Conservation (phyloP, 2,113 vertebrate species). For the Drymodes brunneopygia region DNA sequence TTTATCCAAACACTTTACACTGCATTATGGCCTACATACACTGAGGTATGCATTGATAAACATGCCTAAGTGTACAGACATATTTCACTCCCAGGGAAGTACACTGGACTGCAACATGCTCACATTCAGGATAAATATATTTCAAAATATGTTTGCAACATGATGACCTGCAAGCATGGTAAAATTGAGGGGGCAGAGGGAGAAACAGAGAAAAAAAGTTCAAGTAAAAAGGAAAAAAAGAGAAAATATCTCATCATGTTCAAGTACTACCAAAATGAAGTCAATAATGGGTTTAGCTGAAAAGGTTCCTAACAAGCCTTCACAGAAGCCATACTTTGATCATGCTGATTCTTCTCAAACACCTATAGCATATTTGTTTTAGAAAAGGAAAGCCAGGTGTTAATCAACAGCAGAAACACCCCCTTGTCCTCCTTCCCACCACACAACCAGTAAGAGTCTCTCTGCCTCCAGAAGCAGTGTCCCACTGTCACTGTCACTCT, state of each 20-base stretch:
- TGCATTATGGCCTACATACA: not conserved
- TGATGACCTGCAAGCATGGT: not conserved
- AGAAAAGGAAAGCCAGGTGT: not conserved
- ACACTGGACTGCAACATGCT: not conserved
- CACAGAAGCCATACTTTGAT: not conserved
- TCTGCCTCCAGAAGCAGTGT: not conserved
- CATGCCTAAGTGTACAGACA: fast-evolving
- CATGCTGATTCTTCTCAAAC: not conserved
- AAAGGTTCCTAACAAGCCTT: not conserved
- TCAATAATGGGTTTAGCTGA: not conserved
- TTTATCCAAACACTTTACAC: not conserved
- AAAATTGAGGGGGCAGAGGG: not conserved
- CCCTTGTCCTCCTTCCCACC: not conserved
- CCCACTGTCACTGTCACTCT: not conserved
- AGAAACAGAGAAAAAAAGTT: not conserved
- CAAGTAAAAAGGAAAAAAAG: not conserved
- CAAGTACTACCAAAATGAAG: not conserved
- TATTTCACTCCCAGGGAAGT: not conserved
- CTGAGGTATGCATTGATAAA: not conserved
- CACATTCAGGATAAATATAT: not conserved
- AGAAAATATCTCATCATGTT: not conserved
- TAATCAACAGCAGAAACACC: not conserved
- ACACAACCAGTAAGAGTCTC: fast-evolving
- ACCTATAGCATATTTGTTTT: not conserved
- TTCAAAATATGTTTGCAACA: not conserved